Base-by-base conservation (phyloP, 30 jellyfish, hydroid and myxozoan genomes). In the Clytia hemisphaerica region DNA sequence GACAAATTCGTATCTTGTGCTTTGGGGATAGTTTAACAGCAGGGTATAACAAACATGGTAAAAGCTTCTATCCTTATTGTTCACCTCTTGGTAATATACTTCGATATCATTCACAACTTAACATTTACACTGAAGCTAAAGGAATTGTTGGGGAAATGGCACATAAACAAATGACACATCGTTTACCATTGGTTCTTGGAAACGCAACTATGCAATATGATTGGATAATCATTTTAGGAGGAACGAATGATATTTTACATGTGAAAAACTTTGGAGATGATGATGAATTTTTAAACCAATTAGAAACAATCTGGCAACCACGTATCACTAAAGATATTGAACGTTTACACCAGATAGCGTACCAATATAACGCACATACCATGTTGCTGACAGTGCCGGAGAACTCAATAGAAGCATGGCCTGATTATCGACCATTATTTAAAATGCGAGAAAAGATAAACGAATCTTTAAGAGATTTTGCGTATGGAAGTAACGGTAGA, bases 121-220 rank as follows among this genome's bases (percentile, higher is more conserved):
- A 84, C 9, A 92, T 78, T 3, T 45, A 61, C 34, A 45, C 84
- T 71, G 80, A 71, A 38, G 72, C 94, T 60, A 89, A 80, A 51
- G 98, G 98, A 25, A 89, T 89, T 45, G 98, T 89, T 18, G 98
- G 98, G 6, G 98, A 89, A 48, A 89, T 89, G 98, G 82, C 98
- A 7, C 98, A 89, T 54, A 89, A 89, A 61, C 98, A 89, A 66
- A 89, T 89, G 98, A 84, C 85, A 4, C 59, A 75, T 55, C 58
- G 98, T 29, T 58, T 89, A 58, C 98, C 98, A 7, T 73, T 73
- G 75, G 85, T 80, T n/a, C 90, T 89, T 26, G 98, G 98, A 18
- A 89, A 89, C 58, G 68, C 84, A 35, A 80, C 76, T 50, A 37
- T 82, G 9, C 86, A 61, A 9, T 81, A 82, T 50, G 98, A 89